A percentile compares a stretch with the other conserved stretches of the same genome.
These are phyloP conservation scores for Euphydryas editha DNA, from an alignment of 2,888 invertebrate genomes.

Conservation along the genomic window DNA sequence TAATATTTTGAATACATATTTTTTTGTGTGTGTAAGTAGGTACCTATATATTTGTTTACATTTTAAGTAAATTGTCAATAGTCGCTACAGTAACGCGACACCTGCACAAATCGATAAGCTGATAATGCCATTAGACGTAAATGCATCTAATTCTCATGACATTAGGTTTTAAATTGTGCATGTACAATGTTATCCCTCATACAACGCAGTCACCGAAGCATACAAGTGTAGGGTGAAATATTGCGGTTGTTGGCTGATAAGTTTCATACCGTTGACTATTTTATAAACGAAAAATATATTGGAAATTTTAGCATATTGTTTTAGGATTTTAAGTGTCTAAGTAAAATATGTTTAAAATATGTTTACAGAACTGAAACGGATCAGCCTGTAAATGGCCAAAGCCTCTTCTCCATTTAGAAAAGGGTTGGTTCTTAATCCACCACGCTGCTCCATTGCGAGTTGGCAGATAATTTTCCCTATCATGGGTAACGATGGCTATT, in stretches of 20 bases:
- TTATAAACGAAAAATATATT: neutral
- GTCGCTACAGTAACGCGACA: constrained; percentile 44
- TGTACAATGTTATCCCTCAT: constrained; percentile 22
- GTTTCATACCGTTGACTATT: neutral
- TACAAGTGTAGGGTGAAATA: constrained; percentile 32
- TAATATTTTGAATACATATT: too few relatives aligned
- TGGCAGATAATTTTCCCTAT: too few relatives aligned
- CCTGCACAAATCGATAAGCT: constrained; percentile 47
- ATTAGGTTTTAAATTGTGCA: constrained; percentile 11
- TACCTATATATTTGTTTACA: too few relatives aligned
- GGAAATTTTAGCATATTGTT: neutral
- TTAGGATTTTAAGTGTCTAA: neutral
- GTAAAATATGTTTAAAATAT: neutral
- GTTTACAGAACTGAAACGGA: too few relatives aligned
- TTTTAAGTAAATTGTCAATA: neutral
- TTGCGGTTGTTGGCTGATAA: constrained; percentile 14
- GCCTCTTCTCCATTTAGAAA: too few relatives aligned
- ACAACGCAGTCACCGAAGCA: constrained; percentile 23
- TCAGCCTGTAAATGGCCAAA: too few relatives aligned
- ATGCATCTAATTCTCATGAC: constrained; percentile 12
- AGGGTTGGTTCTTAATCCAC: too few relatives aligned
- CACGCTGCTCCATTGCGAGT: too few relatives aligned
- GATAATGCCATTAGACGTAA: constrained; percentile 25
- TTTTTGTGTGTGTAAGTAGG: too few relatives aligned
- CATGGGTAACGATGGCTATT: too few relatives aligned